These are phyloP conservation scores for Hoplodrina ambigua DNA, from an alignment of 2,888 invertebrate genomes.

Conservation along the genomic window DNA sequence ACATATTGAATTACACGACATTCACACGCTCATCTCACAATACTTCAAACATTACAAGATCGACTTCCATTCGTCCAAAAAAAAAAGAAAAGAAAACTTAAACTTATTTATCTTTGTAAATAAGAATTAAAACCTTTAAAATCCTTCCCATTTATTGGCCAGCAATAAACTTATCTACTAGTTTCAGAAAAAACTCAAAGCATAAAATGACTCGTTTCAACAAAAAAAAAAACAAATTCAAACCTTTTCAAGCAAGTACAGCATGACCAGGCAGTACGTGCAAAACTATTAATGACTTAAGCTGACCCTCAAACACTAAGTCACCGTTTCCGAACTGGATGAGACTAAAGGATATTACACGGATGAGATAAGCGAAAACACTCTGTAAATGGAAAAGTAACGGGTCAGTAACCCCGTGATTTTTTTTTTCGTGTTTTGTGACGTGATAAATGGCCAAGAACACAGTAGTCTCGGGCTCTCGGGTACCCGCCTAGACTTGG, in stretches of 20 bases:
- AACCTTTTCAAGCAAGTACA: background rate
- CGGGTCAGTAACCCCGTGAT: constrained; percentile 84
- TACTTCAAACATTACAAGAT: no score
- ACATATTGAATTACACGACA: no score
- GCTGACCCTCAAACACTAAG: constrained; percentile 38
- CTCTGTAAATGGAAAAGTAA: constrained; percentile 86
- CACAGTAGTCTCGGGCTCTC: constrained; percentile 56
- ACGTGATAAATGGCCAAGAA: constrained; percentile 85
- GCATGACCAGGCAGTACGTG: constrained; percentile 27
- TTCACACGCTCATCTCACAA: no score
- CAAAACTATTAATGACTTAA: constrained; percentile 27
- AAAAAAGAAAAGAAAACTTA: background rate
- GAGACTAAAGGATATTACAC: constrained; percentile 77
- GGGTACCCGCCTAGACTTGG: constrained; percentile 71
- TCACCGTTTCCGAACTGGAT: constrained; percentile 50
- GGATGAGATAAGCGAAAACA: constrained; percentile 81
- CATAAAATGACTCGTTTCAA: background rate
- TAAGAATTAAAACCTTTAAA: no score
- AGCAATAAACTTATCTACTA: background rate
- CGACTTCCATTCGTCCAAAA: no score
- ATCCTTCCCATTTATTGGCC: background rate
- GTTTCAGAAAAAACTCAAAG: background rate
- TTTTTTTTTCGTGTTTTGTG: constrained; percentile 79
- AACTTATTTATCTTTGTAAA: no score
- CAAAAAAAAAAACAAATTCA: background rate